Conservation (phyloP, 2,797 vertebrate genomes). For the Megalops cyprinoides region DNA sequence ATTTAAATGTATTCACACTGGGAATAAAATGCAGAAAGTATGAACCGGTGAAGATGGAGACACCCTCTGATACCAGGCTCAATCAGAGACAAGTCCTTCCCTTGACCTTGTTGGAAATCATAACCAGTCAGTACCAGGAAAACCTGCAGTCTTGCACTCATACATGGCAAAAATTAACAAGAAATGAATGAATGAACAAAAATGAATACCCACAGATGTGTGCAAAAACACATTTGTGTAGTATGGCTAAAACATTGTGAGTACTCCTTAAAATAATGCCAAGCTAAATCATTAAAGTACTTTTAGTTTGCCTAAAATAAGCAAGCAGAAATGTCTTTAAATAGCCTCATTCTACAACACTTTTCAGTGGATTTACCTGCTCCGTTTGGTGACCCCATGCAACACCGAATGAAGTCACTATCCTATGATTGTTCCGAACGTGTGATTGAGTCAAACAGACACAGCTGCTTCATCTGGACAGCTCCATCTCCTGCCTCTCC, state of each 20-base stretch:
- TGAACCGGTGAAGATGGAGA: not conserved
- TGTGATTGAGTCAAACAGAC: not conserved
- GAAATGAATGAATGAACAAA: no score
- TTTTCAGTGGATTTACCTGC: not conserved
- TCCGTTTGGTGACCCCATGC: not conserved
- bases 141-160: no score
- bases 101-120: not conserved
- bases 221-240: not conserved
- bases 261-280: not conserved
- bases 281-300: not conserved
- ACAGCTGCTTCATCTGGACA: not conserved
- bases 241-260: not conserved
- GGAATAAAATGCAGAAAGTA: not conserved
- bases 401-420: not conserved
- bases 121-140: no score
- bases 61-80: not conserved
- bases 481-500: not conserved
- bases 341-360: not conserved
- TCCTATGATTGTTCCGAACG: not conserved
- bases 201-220: no score
- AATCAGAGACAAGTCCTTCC: not conserved
- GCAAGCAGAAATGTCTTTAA: not conserved
- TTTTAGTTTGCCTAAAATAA: not conserved
- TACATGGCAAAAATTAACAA: no score
- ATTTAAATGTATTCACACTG: not conserved